phyloP scores from a whole-genome alignment of 2,113 vertebrate genomes.

The Neofelis nebulosa region DNA sequence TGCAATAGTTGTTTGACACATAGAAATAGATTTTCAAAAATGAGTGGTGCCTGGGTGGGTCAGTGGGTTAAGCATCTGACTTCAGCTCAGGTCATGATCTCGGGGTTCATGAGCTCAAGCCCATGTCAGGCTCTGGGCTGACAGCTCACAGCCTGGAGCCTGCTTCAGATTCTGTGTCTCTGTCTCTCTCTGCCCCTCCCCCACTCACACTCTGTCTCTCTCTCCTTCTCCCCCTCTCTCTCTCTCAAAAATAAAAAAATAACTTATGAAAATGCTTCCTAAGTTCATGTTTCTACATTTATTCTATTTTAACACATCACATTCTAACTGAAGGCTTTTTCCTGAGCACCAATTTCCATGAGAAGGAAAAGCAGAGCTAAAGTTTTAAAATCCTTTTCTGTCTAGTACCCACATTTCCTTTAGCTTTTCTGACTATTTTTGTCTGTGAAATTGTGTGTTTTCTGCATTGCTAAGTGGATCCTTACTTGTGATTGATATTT shows the following conservation, averaged over 20 bases:
- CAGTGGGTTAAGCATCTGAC: too few species aligned
- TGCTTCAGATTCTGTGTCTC: too few species aligned
- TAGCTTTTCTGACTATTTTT: not conserved
- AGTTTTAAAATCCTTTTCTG: not conserved
- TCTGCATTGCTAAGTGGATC: not conserved
- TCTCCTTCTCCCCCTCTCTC: too few species aligned
- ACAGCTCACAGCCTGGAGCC: too few species aligned
- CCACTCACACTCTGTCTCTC: too few species aligned
- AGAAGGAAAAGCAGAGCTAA: not conserved
- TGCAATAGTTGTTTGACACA: not conserved
- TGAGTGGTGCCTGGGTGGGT: too few species aligned
- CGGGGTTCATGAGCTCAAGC: too few species aligned
- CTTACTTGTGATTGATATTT: not conserved
- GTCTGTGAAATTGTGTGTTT: not conserved
- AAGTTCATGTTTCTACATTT: not conserved
- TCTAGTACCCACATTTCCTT: not conserved
- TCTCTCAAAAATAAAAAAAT: too few species aligned
- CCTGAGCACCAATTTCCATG: not conserved
- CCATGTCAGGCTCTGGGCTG: too few species aligned
- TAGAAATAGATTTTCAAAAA: not conserved
- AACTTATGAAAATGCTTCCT: not conserved
- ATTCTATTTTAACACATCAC: not conserved
- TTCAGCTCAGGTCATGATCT: too few species aligned
- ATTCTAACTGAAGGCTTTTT: not conserved
- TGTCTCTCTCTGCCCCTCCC: too few species aligned